phyloP scores from a whole-genome alignment of 2,113 vertebrate genomes.

The Atlantisia rogersi region DNA sequence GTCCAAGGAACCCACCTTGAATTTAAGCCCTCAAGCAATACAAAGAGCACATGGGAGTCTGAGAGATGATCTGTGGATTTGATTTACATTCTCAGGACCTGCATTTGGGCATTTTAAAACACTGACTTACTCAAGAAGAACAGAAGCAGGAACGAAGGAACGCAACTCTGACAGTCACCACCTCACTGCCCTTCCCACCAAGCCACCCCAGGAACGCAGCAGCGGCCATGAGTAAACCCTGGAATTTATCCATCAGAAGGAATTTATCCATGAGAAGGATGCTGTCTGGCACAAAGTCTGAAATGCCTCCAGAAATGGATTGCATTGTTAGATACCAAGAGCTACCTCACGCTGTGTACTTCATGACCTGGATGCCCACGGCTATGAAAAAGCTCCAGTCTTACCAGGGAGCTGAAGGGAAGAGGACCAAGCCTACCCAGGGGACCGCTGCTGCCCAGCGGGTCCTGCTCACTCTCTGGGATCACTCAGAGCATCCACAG shows the following conservation, averaged over 20 bases:
- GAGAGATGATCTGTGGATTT: background rate
- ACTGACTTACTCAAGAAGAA: background rate
- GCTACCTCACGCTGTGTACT: background rate
- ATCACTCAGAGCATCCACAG: background rate
- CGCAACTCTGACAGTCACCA: background rate
- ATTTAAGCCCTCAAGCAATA: background rate
- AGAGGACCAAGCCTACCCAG: background rate
- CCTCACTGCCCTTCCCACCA: background rate
- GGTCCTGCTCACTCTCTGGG: background rate
- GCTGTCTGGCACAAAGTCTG: background rate
- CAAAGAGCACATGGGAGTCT: background rate
- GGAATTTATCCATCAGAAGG: background rate
- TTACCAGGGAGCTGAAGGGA: background rate
- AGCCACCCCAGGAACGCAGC: background rate
- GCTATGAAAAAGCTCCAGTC: background rate
- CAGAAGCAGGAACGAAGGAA: background rate
- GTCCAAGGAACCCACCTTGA: background rate
- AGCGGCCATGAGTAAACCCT: background rate
- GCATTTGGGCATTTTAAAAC: background rate
- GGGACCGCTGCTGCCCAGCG: background rate
- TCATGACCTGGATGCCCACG: background rate
- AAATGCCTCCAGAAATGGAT: background rate
- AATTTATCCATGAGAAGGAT: background rate
- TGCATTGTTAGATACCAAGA: rapidly evolving
- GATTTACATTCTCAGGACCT: background rate